Evolutionary conservation across 2,888 invertebrate species (phyloP).

Genomic region (Encarsia formosa): DNA sequence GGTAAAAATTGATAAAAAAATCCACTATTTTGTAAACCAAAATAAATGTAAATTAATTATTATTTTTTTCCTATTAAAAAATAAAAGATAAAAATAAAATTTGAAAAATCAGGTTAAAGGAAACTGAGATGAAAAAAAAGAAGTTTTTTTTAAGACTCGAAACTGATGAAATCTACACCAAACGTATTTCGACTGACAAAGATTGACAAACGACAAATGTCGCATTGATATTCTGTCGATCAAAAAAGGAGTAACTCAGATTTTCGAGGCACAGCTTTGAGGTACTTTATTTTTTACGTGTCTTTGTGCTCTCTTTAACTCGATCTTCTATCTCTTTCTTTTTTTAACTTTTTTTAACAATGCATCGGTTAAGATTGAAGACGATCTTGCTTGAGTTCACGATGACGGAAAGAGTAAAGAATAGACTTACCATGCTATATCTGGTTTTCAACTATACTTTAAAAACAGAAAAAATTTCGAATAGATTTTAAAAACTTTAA

Average conservation of each 20-base stretch:
- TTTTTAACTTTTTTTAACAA: slow-evolving; percentile 12
- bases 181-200: slow-evolving; percentile 5
- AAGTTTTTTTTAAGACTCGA: too few species aligned
- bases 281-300: slow-evolving; percentile 43
- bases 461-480: too few species aligned
- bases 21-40: too few species aligned
- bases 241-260: slow-evolving; percentile 19
- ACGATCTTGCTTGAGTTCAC: slow-evolving; percentile 20
- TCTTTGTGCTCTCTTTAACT: slow-evolving; percentile 18
- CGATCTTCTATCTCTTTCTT: slow-evolving; percentile 17
- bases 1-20: too few species aligned
- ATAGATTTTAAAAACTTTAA: too few species aligned
- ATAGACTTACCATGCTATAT: too few species aligned
- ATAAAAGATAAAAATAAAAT: too few species aligned
- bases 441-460: too few species aligned
- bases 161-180: slow-evolving; percentile 16
- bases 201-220: slow-evolving; percentile 12
- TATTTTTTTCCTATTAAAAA: too few species aligned
- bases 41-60: too few species aligned
- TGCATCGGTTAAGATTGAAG: slow-evolving; percentile 24
- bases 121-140: too few species aligned
- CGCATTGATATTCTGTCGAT: slow-evolving; percentile 20
- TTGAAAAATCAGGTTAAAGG: too few species aligned
- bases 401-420: slow-evolving; percentile 25
- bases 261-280: slow-evolving; percentile 39